These are phyloP conservation scores for Gnathonemus echidnorhynchus DNA, from an alignment of 2,113 vertebrate genomes.

Conservation along the genomic window DNA sequence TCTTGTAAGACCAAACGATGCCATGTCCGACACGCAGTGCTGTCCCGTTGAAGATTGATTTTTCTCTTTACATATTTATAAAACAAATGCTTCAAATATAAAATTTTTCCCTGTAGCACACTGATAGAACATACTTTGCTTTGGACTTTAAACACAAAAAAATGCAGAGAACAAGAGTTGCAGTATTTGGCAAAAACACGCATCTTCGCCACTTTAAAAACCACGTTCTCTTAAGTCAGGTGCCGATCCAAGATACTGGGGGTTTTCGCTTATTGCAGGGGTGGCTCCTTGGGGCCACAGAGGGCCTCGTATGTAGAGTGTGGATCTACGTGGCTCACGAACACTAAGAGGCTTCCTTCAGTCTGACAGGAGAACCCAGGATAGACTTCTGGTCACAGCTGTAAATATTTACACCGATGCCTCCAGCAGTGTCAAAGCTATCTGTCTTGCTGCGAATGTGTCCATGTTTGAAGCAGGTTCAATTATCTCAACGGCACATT, in stretches of 20 bases:
- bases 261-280: constrained; percentile 17
- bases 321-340: not conserved
- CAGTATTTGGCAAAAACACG: constrained; percentile 55
- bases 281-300: not conserved
- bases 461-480: not conserved
- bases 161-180: constrained; percentile 44
- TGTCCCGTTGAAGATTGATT: constrained; percentile 51
- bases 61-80: constrained; percentile 57
- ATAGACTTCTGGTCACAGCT: constrained; percentile 43
- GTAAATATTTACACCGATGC: constrained; percentile 61
- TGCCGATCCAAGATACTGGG: constrained; percentile 19
- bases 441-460: not conserved
- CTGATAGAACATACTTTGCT: constrained; percentile 51
- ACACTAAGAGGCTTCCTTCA: not conserved
- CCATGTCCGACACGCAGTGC: constrained; percentile 45
- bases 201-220: constrained; percentile 13
- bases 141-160: constrained; percentile 36
- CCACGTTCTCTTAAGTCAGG: constrained; percentile 12
- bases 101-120: constrained; percentile 57
- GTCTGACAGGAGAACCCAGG: not conserved
- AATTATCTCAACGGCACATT: not conserved
- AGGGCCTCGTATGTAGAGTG: not conserved
- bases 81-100: constrained; percentile 64
- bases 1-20: constrained; percentile 59
- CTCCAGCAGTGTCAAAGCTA: constrained; percentile 35